Percentiles rank a stretch among this genome's conserved stretches.
Evolutionary conservation across 2,888 invertebrate species (phyloP).

Genomic region (Drosophila rubida): DNA sequence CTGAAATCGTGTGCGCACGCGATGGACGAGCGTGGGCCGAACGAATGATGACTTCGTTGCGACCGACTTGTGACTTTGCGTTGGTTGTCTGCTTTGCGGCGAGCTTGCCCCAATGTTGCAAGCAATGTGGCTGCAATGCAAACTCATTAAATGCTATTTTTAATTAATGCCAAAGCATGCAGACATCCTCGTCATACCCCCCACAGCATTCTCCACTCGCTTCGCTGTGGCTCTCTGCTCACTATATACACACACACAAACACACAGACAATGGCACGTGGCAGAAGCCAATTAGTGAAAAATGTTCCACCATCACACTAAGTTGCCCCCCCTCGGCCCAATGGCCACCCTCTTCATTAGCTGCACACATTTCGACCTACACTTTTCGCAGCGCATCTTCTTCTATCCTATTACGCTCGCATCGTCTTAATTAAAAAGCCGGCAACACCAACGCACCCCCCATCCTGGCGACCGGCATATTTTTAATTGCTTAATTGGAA

Average conservation of each 20-base stretch:
- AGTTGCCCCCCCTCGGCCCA: neutral
- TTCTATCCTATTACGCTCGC: constrained; percentile 84
- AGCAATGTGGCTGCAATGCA: neutral
- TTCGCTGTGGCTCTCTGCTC: too few relatives aligned
- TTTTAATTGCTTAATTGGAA: constrained; percentile 84
- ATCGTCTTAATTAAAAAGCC: constrained; percentile 84
- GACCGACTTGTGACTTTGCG: constrained; percentile 14
- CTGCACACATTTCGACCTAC: constrained; percentile 83
- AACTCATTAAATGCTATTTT: constrained; percentile 51
- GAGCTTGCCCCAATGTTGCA: neutral
- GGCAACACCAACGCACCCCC: constrained; percentile 64
- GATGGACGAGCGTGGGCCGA: constrained; percentile 36
- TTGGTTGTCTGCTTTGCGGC: neutral
- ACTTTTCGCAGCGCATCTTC: constrained; percentile 81
- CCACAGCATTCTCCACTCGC: too few relatives aligned
- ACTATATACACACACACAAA: neutral
- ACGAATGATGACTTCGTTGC: constrained; percentile 41
- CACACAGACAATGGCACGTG: constrained; percentile 10
- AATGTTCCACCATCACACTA: constrained; percentile 25
- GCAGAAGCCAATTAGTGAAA: constrained; percentile 81
- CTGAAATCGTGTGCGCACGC: constrained; percentile 73
- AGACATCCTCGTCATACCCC: neutral
- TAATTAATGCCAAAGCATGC: constrained; percentile 57
- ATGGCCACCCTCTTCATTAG: constrained; percentile 81
- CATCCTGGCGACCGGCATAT: constrained; percentile 32